Base-by-base conservation (phyloP, 2,888 invertebrate species). In the Pristionchus japonicus region DNA sequence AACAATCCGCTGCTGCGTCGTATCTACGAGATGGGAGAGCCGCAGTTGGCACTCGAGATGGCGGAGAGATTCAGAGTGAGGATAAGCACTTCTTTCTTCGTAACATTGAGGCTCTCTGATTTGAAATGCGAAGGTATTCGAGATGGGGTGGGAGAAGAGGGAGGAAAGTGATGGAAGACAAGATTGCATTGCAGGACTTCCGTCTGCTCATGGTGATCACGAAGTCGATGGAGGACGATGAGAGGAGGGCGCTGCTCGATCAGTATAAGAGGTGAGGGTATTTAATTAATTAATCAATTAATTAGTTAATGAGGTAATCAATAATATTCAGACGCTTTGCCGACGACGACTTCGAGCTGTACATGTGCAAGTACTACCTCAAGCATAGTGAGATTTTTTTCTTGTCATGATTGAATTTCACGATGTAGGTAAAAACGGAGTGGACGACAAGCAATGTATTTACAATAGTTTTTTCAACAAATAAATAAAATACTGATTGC, bases 351-450 rank as follows among this genome's bases (percentile, higher is more conserved):
- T 87, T 87, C 77, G 87, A 87, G 43, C 57, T 87, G 52, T 87
- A 87, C 77, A 47, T 87, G 52, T 87, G 87, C 87, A 74, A 87
- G 23, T 87, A 57, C 87, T 87, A 87, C 57, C 87, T 87, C 77
- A 74, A 47, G 31, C 17, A 87, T 34, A 87, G 87, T 87, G 31
- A 47, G 86, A 70, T 40, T 37, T 2, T 1, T n/a, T n/a, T n/a
- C n/a, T n/a, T n/a, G n/a, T n/a, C n/a, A n/a, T n/a, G n/a, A n/a
- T n/a, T n/a, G n/a, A n/a, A n/a, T n/a, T n/a, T n/a, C n/a, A n/a
- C n/a, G n/a, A n/a, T n/a, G n/a, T n/a, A n/a, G n/a, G n/a, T n/a
- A n/a, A n/a, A n/a, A n/a, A n/a, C n/a, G n/a, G n/a, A n/a, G n/a
- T n/a, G n/a, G n/a, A n/a, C n/a, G n/a, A n/a, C n/a, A n/a, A n/a